Conservation (phyloP, 2,888 invertebrate species). For the Thereva unica region DNA sequence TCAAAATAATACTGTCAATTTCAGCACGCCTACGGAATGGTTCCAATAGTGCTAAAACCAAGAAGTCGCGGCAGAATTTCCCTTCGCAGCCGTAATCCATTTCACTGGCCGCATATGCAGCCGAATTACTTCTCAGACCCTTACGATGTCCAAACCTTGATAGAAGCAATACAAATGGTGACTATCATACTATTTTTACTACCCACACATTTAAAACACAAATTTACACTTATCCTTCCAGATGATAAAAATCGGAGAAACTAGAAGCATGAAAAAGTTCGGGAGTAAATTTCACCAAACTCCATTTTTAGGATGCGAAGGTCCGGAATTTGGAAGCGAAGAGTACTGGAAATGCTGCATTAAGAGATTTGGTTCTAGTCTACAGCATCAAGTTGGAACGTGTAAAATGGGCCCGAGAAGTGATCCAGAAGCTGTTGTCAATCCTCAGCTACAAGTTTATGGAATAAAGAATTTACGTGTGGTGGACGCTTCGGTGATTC, state of each 20-base stretch:
- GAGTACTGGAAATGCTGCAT: constrained; percentile 76
- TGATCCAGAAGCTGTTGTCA: constrained; percentile 67
- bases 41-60: constrained; percentile 75
- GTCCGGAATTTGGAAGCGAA: constrained; percentile 65
- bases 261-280: constrained; percentile 61
- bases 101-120: constrained; percentile 75
- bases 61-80: constrained; percentile 73
- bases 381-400: constrained; percentile 73
- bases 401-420: constrained; percentile 69
- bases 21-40: constrained; percentile 67
- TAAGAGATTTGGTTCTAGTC: constrained; percentile 69
- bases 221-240: constrained; percentile 47
- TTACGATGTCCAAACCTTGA: constrained; percentile 72
- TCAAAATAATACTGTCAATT: constrained; percentile 28
- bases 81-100: constrained; percentile 72
- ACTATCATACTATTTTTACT: constrained; percentile 44
- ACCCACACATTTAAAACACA: not conserved
- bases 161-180: constrained; percentile 76
- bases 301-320: constrained; percentile 71
- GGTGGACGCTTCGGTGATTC: constrained; percentile 65
- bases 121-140: constrained; percentile 79
- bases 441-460: constrained; percentile 64
- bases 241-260: constrained; percentile 63
- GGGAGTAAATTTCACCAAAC: constrained; percentile 61
- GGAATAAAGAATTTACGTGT: constrained; percentile 62